A percentile compares a stretch with the other conserved stretches of the same genome.
These are phyloP conservation scores for Muscicapa comitata DNA, from an alignment of 2,797 vertebrate genomes.

Conservation along the genomic window DNA sequence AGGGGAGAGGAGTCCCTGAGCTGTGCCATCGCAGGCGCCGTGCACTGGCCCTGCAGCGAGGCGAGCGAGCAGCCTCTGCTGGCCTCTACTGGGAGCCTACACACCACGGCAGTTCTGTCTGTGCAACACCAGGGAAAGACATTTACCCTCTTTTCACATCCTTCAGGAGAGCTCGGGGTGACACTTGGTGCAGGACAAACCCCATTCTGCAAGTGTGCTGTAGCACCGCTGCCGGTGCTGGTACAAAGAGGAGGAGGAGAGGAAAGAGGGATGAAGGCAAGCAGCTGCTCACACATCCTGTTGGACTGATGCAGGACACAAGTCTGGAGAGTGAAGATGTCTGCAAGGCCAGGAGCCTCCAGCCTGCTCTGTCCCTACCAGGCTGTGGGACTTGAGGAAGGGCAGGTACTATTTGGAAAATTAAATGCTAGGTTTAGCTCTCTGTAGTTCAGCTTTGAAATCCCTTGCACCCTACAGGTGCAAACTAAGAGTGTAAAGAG, in stretches of 20 bases:
- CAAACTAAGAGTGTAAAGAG: background rate
- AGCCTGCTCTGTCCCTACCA: background rate
- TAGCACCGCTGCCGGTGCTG: background rate
- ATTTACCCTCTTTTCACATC: background rate
- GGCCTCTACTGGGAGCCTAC: background rate
- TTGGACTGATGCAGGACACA: background rate
- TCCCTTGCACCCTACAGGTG: background rate
- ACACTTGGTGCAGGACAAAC: fast-evolving
- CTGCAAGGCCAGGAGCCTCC: background rate
- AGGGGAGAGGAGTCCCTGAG: background rate
- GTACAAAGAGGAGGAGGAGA: background rate
- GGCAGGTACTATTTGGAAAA: too few relatives aligned
- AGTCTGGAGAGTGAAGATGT: background rate
- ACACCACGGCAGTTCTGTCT: background rate
- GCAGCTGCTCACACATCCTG: background rate
- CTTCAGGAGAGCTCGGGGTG: fast-evolving
- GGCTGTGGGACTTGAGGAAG: background rate
- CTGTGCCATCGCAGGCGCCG: fast-evolving
- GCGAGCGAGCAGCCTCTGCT: constrained; percentile 36
- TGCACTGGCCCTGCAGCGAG: background rate
- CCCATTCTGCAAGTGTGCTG: background rate
- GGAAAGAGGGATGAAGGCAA: background rate
- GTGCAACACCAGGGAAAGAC: background rate
- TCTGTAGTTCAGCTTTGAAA: background rate
- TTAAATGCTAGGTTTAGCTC: too few relatives aligned